These are phyloP conservation scores for Archegozetes longisetosus DNA, from an alignment of 1,140 invertebrate species.

Conservation along the genomic window DNA sequence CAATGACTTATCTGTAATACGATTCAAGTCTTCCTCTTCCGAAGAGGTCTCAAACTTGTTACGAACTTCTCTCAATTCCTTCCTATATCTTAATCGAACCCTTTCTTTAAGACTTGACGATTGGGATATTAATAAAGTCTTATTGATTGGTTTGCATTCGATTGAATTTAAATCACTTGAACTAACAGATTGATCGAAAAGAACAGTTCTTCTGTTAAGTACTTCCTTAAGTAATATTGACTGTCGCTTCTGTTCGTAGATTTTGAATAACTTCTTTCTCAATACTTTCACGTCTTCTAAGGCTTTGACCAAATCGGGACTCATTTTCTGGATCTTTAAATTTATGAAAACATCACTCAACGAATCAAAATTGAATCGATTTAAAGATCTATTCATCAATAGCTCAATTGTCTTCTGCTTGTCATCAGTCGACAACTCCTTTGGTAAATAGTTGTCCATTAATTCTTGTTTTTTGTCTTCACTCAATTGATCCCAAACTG, in stretches of 20 bases:
- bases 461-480: not conserved
- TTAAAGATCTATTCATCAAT: not conserved
- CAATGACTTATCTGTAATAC: not conserved
- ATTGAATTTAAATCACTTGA: not conserved
- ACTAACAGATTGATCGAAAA: conserved; percentile 2
- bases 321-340: not conserved
- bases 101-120: not conserved
- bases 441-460: conserved; percentile 9
- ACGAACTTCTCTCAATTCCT: not conserved
- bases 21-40: not conserved
- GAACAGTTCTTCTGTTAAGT: not conserved
- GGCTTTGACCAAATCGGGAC: conserved; percentile 6
- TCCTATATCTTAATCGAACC: not conserved
- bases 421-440: not conserved
- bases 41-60: not conserved
- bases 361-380: conserved; percentile 5
- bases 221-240: conserved; percentile 6
- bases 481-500: not conserved
- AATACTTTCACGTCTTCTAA: conserved; percentile 5
- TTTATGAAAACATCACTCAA: not conserved
- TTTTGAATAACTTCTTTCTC: not conserved
- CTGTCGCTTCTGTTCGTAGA: conserved; percentile 11
- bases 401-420: conserved; percentile 1
- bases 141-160: not conserved
- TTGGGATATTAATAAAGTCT: not conserved